phyloP scores from a whole-genome alignment of 2,113 vertebrate genomes.

The Gymnorhina tibicen region DNA sequence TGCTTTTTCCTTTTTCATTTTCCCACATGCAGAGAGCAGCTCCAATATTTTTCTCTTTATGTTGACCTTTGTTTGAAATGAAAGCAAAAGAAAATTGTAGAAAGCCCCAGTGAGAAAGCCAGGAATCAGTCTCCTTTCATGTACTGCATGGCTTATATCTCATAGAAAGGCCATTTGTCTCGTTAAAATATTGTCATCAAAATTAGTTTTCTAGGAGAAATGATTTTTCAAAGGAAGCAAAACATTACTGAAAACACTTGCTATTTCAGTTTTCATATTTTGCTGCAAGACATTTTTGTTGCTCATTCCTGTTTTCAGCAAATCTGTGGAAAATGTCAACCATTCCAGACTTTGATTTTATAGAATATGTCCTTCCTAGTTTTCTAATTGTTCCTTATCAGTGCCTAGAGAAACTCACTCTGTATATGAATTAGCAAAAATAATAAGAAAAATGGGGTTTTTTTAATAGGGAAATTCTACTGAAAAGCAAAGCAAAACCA shows the following conservation, averaged over 20 bases:
- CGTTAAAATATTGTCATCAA: neutral
- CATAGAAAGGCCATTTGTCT: neutral
- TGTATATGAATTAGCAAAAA: neutral
- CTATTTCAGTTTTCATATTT: neutral
- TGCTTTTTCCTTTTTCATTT: neutral
- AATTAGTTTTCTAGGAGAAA: neutral
- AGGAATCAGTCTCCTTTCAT: neutral
- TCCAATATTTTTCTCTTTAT: neutral
- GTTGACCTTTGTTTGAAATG: slow-evolving; percentile 47
- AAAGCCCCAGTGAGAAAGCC: neutral
- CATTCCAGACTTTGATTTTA: neutral
- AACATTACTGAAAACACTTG: neutral
- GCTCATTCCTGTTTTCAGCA: neutral
- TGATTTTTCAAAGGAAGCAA: neutral
- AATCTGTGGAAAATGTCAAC: neutral
- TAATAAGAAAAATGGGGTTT: neutral
- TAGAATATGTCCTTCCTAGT: neutral
- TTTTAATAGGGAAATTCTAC: neutral
- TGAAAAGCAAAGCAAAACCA: neutral
- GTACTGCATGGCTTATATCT: neutral
- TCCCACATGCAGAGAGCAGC: neutral
- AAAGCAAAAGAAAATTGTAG: neutral
- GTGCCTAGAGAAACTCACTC: neutral
- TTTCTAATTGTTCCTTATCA: neutral
- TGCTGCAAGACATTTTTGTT: neutral